Conservation (phyloP, 2,797 vertebrate genomes). For the Eulemur coronatus region DNA sequence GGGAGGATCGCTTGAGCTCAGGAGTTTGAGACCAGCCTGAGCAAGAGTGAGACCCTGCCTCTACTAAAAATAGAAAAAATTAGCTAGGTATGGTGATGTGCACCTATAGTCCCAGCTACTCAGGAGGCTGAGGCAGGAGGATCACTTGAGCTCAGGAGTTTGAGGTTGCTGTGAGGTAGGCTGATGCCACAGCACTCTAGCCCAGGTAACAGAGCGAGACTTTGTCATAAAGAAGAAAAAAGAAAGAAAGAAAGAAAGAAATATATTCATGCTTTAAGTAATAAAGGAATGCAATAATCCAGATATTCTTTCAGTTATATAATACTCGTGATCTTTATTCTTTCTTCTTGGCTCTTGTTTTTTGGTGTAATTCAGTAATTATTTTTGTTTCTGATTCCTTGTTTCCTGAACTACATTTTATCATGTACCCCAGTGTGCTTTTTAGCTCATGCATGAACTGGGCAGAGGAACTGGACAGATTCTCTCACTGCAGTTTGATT, state of each 20-base stretch:
- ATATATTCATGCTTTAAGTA: neutral
- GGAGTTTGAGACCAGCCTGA: no score
- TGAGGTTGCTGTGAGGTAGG: no score
- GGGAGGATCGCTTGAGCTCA: no score
- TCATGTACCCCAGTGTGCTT: neutral
- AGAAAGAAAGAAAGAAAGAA: neutral
- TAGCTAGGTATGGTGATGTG: no score
- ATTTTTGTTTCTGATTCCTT: neutral
- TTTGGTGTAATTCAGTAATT: neutral
- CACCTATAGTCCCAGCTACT: no score
- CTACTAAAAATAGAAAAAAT: no score
- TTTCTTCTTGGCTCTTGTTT: neutral
- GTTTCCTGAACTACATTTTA: conserved; percentile 8
- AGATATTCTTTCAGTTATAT: neutral
- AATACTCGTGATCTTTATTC: neutral
- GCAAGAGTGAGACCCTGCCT: no score
- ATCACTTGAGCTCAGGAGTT: no score
- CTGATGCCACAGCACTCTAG: no score
- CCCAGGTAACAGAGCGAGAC: no score
- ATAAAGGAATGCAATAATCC: neutral
- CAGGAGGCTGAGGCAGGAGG: no score
- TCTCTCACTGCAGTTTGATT: neutral
- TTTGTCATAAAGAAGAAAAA: no score
- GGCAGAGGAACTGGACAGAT: neutral
- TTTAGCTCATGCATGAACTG: neutral